phyloP scores from a whole-genome alignment of 2,113 vertebrate species.

The Cyanoramphus novaezelandiae region DNA sequence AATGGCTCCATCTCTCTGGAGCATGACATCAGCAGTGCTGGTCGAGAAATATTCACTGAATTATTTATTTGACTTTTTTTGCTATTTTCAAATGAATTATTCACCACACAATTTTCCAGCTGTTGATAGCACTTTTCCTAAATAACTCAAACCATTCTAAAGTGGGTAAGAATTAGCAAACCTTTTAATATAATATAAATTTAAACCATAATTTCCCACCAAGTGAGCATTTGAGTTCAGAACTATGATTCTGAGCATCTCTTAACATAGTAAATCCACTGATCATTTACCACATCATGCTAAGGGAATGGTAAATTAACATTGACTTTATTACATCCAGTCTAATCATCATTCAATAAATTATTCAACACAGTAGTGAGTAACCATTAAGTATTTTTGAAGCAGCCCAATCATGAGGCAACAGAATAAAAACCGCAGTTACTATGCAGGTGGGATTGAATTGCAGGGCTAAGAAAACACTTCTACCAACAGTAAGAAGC shows the following conservation, averaged over 20 bases:
- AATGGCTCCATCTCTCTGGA: conserved; percentile 17
- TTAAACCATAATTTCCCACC: background rate
- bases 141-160: background rate
- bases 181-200: background rate
- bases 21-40: background rate
- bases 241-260: background rate
- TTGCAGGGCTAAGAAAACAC: background rate
- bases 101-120: background rate
- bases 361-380: conserved; percentile 2
- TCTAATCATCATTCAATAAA: conserved; percentile 6
- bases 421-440: background rate
- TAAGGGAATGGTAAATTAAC: conserved; percentile 29
- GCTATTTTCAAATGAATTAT: conserved; percentile 46
- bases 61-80: conserved; percentile 41
- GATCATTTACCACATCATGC: background rate
- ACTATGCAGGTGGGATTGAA: background rate
- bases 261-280: background rate
- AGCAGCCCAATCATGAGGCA: background rate
- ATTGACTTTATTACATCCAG: background rate
- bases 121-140: conserved; percentile 1
- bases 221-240: background rate
- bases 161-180: background rate
- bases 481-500: background rate
- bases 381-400: background rate
- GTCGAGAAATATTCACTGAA: conserved; percentile 24